Evolutionary conservation across 2,113 vertebrate genomes (phyloP).

Genomic region (Neotragus moschatus): DNA sequence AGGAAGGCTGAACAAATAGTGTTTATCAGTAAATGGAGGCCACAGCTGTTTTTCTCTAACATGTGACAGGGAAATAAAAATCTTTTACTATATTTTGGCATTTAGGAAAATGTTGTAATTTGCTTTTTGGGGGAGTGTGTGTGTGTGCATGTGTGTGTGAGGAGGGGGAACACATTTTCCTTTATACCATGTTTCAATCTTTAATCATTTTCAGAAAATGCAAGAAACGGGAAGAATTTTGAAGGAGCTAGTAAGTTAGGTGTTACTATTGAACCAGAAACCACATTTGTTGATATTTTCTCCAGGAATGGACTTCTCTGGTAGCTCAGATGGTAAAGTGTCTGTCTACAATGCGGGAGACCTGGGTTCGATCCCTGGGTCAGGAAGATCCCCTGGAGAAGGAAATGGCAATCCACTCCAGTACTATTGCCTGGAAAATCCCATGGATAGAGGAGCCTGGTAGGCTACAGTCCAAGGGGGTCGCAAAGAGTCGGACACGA

Average conservation of each 20-base stretch:
- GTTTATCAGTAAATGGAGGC: neutral
- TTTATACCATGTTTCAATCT: constrained; percentile 20
- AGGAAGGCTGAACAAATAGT: neutral
- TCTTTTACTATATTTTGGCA: neutral
- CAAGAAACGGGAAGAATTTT: constrained; percentile 9
- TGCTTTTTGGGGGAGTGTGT: neutral
- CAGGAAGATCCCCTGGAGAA: no score
- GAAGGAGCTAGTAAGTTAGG: neutral
- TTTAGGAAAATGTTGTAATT: constrained; percentile 18
- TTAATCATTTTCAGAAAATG: constrained; percentile 42
- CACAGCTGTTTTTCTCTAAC: neutral
- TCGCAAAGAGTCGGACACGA: no score
- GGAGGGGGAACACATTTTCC: neutral
- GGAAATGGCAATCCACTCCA: no score
- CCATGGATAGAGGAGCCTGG: no score
- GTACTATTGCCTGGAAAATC: no score
- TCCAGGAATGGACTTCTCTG: no score
- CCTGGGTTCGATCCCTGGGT: no score
- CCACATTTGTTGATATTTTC: neutral
- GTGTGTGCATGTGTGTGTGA: neutral
- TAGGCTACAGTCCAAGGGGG: no score
- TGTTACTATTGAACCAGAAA: neutral
- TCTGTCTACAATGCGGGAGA: no score
- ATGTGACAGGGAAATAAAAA: neutral
- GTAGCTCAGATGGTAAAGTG: no score